These are phyloP conservation scores for Hippocampus kuda DNA, from an alignment of 2,797 vertebrate species.

Conservation along the genomic window DNA sequence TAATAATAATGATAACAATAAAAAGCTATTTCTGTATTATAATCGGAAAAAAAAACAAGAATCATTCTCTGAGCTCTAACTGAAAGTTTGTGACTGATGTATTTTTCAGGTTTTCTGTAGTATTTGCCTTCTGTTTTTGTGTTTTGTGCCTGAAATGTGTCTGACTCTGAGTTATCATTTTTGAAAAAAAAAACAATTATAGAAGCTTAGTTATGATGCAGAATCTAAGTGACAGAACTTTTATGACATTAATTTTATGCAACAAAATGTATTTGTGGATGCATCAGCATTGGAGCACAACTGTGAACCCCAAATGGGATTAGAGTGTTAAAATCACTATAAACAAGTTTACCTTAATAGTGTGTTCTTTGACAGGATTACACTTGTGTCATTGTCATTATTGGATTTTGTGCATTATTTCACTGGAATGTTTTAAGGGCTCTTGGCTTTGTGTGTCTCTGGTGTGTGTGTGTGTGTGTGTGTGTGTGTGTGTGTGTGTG, in stretches of 20 bases:
- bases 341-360: constrained; percentile 35
- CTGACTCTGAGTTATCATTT: neutral
- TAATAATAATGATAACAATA: constrained; percentile 23
- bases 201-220: neutral
- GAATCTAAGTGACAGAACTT: constrained; percentile 20
- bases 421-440: constrained; percentile 55
- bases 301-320: constrained; percentile 38
- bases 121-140: constrained; percentile 13
- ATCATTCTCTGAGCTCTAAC: neutral
- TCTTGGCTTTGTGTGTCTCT: constrained; percentile 38
- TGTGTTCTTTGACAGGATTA: constrained; percentile 47
- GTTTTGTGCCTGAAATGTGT: constrained; percentile 19
- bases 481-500: constrained; percentile 49
- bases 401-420: constrained; percentile 39
- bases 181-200: neutral
- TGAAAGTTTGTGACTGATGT: constrained; percentile 4
- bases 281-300: constrained; percentile 45
- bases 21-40: neutral
- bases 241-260: neutral
- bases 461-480: constrained; percentile 43
- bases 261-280: neutral
- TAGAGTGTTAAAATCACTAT: constrained; percentile 19
- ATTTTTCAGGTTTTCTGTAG: neutral
- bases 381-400: constrained; percentile 39
- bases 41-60: neutral